Base-by-base conservation (phyloP, 2,888 invertebrate genomes). In the Trissonchulus sp. region DNA sequence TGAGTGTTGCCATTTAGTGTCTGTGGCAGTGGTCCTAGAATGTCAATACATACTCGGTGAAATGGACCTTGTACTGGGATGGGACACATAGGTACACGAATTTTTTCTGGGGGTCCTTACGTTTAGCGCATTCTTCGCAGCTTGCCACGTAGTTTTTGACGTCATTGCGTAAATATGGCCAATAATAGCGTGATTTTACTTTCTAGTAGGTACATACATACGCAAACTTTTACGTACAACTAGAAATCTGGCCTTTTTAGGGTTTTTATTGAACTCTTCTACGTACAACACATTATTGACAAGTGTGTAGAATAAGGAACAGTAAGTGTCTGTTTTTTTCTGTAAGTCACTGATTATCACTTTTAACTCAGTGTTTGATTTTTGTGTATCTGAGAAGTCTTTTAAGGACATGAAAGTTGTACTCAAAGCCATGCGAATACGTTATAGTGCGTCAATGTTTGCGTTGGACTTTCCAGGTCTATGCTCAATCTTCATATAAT, bases 381-480 rank as follows among this genome's bases (percentile, higher is more conserved):
- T n/a, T n/a, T n/a, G n/a, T n/a, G n/a, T n/a, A n/a, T n/a, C n/a
- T n/a, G n/a, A n/a, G n/a, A n/a, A n/a, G n/a, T n/a, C n/a, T n/a
- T n/a, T n/a, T n/a, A n/a, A n/a, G n/a, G n/a, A n/a, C n/a, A n/a
- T n/a, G n/a, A n/a, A n/a, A n/a, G n/a, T n/a, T n/a, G n/a, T n/a
- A n/a, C n/a, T 23, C n/a, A 28, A 30, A n/a, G 28, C 3, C 8
- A n/a, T n/a, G 31, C 79, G 76, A 1, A 82, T 81, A 63, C 85
- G 75, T 0, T 84, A 84, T 0, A 86, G 76, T 0, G 81, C 80
- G 76, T 87, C 86, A 0, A 86, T 86, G 0, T 86, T 78, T 0
- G 81, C 80, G 77, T 86, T 86, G 0, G 77, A 76, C 65, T 79
- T 81, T 0, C 87, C 87, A 0, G 84, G 84, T 1, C 83, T 81